A percentile compares a stretch with the other conserved stretches of the same genome.
These are phyloP conservation scores for Aphelocoma coerulescens DNA, from an alignment of 2,113 vertebrate species.

Conservation along the genomic window DNA sequence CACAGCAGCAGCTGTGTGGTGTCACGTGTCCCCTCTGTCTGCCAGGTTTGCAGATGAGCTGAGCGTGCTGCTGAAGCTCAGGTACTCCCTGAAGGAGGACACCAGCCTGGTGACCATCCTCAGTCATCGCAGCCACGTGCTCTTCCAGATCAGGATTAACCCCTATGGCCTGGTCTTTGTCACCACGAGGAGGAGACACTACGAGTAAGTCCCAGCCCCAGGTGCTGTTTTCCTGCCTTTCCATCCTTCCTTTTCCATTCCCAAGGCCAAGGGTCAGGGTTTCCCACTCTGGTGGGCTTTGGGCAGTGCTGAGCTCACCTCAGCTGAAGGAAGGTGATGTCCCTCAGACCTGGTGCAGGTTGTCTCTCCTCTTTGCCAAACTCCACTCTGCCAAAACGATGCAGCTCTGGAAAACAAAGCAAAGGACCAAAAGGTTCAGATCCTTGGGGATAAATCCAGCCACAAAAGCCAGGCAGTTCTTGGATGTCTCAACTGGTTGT, in stretches of 20 bases:
- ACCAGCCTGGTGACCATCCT: constrained; percentile 80
- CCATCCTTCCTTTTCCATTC: not conserved
- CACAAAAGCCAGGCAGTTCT: not conserved
- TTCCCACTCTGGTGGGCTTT: not conserved
- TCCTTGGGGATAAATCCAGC: not conserved
- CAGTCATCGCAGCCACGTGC: constrained; percentile 67
- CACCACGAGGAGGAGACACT: constrained; percentile 80
- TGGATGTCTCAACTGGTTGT: not conserved
- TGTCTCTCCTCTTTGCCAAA: not conserved
- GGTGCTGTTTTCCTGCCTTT: not conserved
- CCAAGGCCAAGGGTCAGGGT: not conserved
- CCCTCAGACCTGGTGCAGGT: not conserved
- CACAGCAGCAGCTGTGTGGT: not conserved
- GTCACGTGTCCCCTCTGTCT: not conserved
- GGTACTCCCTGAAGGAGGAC: constrained; percentile 76
- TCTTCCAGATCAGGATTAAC: constrained; percentile 82
- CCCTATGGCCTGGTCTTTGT: constrained; percentile 73
- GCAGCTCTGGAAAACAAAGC: not conserved
- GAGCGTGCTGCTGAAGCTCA: constrained; percentile 80
- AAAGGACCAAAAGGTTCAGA: not conserved
- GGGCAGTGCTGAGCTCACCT: not conserved
- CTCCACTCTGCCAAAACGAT: not conserved
- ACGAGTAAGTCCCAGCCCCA: constrained; percentile 77
- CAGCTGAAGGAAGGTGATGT: not conserved
- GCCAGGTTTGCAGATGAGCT: constrained; percentile 83